Evolutionary conservation across 2,888 invertebrate genomes (phyloP), one percentile per base, ranked within the genome.

Genomic region (Hydropsyche betteni): DNA sequence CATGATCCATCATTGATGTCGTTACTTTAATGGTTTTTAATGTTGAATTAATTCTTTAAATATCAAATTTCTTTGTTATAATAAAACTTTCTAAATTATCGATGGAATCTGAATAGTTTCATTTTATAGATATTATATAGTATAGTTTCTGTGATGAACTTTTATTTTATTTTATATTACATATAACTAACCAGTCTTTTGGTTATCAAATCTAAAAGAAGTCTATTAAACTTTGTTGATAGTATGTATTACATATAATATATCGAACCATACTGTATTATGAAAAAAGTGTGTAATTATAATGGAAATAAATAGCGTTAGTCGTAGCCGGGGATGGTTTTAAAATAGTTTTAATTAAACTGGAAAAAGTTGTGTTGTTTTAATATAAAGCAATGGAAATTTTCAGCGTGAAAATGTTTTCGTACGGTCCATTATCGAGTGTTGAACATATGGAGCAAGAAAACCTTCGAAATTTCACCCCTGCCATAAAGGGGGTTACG

Each of bases 371-470:
- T 53, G 5, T 6, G 53, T 24, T 24, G 24, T 24, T 24, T 24
- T 24, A 24, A 24, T 24, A 24, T 44, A 10, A 44, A 8, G 44
- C 10, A 58, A 58, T 58, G 58, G n/a, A 58, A 58, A 58, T 58
- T 58, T 24, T 5, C 58, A 4, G 16, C 16, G 16, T 16, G 24
- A 24, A 53, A 16, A 5, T 36, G 44, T n/a, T 58, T 72, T 55
- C 8, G 34, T 14, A 61, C 38, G 72, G 72, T 58, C 38, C 58
- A 58, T 72, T 38, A 72, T 72, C 36, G 38, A 24, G 44, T 72
- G 55, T 72, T 14, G 44, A 58, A 72, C 72, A 72, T 72, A 72
- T 72, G 72, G 72, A 72, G 61, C 14, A 61, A 44, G 72, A 72
- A 58, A 38, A 44, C 36, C 72, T 72, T 55, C 12, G 14, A 69